Evolutionary conservation across 2,113 vertebrate species (phyloP).

Genomic region (Tringa solitaria): DNA sequence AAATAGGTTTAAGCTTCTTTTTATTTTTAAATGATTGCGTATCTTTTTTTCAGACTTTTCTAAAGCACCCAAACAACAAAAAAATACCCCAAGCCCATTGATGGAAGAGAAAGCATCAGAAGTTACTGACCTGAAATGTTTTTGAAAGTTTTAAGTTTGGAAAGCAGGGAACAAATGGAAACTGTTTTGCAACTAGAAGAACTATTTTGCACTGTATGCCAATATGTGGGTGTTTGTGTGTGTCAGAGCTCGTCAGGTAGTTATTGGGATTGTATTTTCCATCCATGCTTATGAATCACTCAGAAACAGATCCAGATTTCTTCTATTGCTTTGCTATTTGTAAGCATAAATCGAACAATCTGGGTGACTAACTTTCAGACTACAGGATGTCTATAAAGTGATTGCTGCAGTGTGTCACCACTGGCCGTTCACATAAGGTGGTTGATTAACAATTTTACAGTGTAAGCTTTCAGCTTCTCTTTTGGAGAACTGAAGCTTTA

Average conservation of each 20-base stretch:
- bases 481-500: neutral
- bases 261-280: conserved; percentile 40
- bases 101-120: neutral
- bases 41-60: neutral
- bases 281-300: conserved; percentile 37
- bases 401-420: neutral
- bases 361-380: neutral
- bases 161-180: neutral
- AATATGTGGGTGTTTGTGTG: conserved; percentile 18
- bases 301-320: conserved; percentile 9
- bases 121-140: neutral
- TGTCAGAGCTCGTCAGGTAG: conserved; percentile 45
- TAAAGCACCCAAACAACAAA: neutral
- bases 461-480: neutral
- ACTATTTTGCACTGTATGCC: neutral
- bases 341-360: conserved; percentile 33
- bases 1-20: neutral
- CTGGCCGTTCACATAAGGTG: neutral
- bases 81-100: neutral
- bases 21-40: neutral
- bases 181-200: conserved; percentile 34
- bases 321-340: conserved; percentile 22
- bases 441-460: neutral
- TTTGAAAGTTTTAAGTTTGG: neutral
- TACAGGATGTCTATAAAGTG: neutral